Percentiles rank a stretch among this genome's conserved stretches.
Conservation (phyloP, 2,113 vertebrate species). For the Chaenogobius annularis region DNA sequence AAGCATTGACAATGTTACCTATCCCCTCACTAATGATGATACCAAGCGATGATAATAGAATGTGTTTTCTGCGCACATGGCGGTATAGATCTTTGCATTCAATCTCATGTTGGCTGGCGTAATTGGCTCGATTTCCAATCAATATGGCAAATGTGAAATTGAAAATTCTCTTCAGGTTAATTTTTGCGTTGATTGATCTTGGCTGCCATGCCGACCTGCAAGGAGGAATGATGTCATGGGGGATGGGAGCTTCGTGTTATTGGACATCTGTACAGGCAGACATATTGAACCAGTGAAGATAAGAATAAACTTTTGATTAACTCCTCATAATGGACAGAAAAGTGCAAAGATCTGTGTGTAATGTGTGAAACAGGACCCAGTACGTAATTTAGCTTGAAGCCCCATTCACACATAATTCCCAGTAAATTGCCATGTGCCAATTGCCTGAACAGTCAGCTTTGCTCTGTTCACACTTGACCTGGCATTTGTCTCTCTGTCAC, state of each 20-base stretch:
- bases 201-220: constrained; percentile 13
- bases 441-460: no score
- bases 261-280: constrained; percentile 32
- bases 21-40: constrained; percentile 21
- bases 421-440: no score
- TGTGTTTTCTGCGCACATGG: constrained; percentile 31
- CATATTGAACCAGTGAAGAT: constrained; percentile 41
- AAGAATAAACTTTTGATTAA: constrained; percentile 50
- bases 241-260: constrained; percentile 43
- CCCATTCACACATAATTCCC: no score
- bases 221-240: constrained; percentile 21
- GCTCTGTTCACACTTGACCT: no score
- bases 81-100: constrained; percentile 44
- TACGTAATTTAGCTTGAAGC: no score
- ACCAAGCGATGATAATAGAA: constrained; percentile 23
- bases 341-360: no score
- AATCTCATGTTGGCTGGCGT: constrained; percentile 49
- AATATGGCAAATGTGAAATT: constrained; percentile 58
- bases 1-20: neutral
- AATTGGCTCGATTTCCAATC: constrained; percentile 68
- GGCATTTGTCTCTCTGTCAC: no score
- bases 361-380: no score
- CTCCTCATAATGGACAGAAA: constrained; percentile 6
- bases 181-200: constrained; percentile 59
- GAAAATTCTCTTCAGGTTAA: constrained; percentile 58